These are phyloP conservation scores for Sinohyriopsis cumingii DNA, from an alignment of 2,888 invertebrate genomes.

Conservation along the genomic window DNA sequence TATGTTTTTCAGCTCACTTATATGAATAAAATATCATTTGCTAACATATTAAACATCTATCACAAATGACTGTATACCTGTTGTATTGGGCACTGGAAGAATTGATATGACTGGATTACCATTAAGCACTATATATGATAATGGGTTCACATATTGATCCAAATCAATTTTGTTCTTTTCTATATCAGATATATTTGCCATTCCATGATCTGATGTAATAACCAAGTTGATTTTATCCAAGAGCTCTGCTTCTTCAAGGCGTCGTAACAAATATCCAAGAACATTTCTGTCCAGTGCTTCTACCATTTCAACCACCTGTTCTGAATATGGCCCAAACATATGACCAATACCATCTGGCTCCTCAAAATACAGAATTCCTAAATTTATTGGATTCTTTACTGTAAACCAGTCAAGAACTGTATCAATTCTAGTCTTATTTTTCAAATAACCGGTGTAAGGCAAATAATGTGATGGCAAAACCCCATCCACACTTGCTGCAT, in stretches of 20 bases:
- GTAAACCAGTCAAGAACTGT: slow-evolving; percentile 64
- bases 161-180: slow-evolving; percentile 46
- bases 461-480: slow-evolving; percentile 44
- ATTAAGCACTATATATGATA: slow-evolving; percentile 71
- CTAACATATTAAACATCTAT: too few relatives aligned
- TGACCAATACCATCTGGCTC: slow-evolving; percentile 81
- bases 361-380: slow-evolving; percentile 81
- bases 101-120: slow-evolving; percentile 78
- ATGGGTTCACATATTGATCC: slow-evolving; percentile 45
- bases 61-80: slow-evolving; percentile 40
- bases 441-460: slow-evolving; percentile 51
- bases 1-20: too few relatives aligned
- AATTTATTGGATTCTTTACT: slow-evolving; percentile 77
- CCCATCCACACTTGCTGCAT: slow-evolving; percentile 66
- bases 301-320: slow-evolving; percentile 73
- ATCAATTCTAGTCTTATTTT: slow-evolving; percentile 53
- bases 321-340: slow-evolving; percentile 73
- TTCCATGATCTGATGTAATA: slow-evolving; percentile 84
- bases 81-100: slow-evolving; percentile 73
- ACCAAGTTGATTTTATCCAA: slow-evolving; percentile 78
- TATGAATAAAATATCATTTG: too few relatives aligned
- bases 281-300: slow-evolving; percentile 71
- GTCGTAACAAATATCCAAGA: slow-evolving; percentile 74
- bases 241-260: slow-evolving; percentile 75
- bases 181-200: slow-evolving; percentile 74